Evolutionary conservation across 1,140 invertebrate genomes (phyloP).

Genomic region (Ips nitidus): DNA sequence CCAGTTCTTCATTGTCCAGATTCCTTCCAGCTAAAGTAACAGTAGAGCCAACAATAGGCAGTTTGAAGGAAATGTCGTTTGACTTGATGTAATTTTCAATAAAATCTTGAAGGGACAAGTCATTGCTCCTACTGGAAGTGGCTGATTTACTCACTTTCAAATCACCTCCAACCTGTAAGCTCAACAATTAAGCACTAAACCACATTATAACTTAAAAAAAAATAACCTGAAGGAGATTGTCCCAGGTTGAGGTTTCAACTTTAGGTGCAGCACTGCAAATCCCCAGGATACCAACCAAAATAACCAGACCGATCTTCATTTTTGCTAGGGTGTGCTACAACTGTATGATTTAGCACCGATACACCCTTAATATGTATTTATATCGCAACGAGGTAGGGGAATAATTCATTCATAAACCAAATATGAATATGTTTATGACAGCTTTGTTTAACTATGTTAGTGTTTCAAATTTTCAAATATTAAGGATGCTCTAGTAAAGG

Average conservation of each 20-base stretch:
- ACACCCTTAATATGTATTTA: conserved; percentile 35
- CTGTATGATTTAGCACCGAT: conserved; percentile 16
- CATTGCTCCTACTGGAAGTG: conserved; percentile 59
- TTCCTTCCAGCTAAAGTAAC: conserved; percentile 73
- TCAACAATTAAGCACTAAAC: too few relatives aligned
- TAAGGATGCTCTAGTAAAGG: conserved; percentile 24
- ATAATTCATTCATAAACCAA: conserved; percentile 10
- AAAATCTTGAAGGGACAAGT: conserved; percentile 63
- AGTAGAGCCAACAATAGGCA: conserved; percentile 68
- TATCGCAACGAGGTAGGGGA: conserved; percentile 32
- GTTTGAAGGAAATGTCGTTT: conserved; percentile 73
- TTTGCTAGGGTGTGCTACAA: conserved; percentile 3
- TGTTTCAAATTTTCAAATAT: conserved; percentile 5
- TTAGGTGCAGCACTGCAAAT: conserved; percentile 24
- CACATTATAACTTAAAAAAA: too few relatives aligned
- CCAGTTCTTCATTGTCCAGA: conserved; percentile 70
- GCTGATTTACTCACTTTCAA: conserved; percentile 69
- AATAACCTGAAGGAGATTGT: conserved; percentile 23
- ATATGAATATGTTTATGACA: neutral
- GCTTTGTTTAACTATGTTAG: conserved; percentile 5
- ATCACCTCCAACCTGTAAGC: conserved; percentile 57
- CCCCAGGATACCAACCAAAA: conserved; percentile 13
- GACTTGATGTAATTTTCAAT: conserved; percentile 69
- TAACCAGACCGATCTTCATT: conserved; percentile 13
- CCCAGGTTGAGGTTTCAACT: conserved; percentile 29